Base-by-base conservation (phyloP, 2,888 invertebrate genomes). In the Himalopsyche tibetana region DNA sequence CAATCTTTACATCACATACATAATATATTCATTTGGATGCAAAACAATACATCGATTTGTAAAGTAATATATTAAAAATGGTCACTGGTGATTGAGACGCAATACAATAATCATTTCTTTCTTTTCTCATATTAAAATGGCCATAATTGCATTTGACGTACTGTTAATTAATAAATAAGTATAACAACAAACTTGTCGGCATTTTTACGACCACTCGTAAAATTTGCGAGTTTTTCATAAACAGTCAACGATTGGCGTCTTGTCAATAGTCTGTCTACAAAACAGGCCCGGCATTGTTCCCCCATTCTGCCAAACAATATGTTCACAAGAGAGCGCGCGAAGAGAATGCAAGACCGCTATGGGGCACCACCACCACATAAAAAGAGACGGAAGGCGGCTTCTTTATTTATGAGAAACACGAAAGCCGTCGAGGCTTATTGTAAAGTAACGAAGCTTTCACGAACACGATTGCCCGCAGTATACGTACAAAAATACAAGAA, bases 401-500 rank as follows among this genome's bases (percentile, higher is more conserved):
- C 86, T 80, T 84, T 86, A 84, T 86, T 86, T 86, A 86, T 86
- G 86, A 86, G 84, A 45, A 86, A 55, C 83, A 80, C 84, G 79
- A 80, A 80, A 74, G 83, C 83, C 85, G 81, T 80, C 86, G 63
- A 56, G 81, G 83, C 86, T 86, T 83, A 86, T 83, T 86, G 80
- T 80, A 86, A 82, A 86, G 84, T 86, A 86, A 86, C 86, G 86
- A 85, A 85, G 85, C 85, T 85, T 85, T 85, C 84, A 83, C 85
- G 80, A 86, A 84, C 86, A 86, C 83, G 86, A 86, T 86, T 86
- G 86, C 86, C 56, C 82, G 40, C 55, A 36, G 80, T 80, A 19
- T 42, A 42, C 45, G 42, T 80, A 45, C 19, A 80, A 80, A 42
- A 51, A 42, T 19, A 42, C 19, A 15, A n/a, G 19, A 80, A 38